Evolutionary conservation across 2,113 vertebrate species (phyloP).

Genomic region (Oryzias woworae): DNA sequence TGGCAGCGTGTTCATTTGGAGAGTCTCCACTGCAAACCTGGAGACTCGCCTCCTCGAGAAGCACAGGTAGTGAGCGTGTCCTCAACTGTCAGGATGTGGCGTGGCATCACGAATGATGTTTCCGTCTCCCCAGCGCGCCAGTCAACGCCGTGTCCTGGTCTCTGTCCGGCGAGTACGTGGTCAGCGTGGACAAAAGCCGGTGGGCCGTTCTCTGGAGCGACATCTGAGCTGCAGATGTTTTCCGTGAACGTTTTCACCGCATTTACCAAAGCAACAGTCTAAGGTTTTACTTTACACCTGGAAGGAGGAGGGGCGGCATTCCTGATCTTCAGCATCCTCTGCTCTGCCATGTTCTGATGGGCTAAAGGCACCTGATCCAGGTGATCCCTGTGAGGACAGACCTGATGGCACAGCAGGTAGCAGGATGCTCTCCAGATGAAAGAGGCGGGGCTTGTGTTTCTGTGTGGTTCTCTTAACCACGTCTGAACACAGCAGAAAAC

Average conservation of each 20-base stretch:
- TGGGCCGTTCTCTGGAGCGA: slow-evolving; percentile 84
- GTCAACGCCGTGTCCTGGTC: slow-evolving; percentile 87
- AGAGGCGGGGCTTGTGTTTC: too few relatives aligned
- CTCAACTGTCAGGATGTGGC: not conserved
- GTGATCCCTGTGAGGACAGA: too few relatives aligned
- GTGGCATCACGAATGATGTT: not conserved
- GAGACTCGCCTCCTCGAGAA: slow-evolving; percentile 76
- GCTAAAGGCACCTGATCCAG: too few relatives aligned
- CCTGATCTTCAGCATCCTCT: too few relatives aligned
- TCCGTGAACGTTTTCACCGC: not conserved
- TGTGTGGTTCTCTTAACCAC: too few relatives aligned
- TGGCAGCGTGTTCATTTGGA: slow-evolving; percentile 86
- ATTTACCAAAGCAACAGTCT: too few relatives aligned
- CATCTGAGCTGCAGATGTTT: slow-evolving; percentile 56
- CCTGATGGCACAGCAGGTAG: too few relatives aligned
- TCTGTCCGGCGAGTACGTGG: slow-evolving; percentile 77
- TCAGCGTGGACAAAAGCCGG: slow-evolving; percentile 83
- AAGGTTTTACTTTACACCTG: too few relatives aligned
- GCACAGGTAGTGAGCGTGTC: slow-evolving; percentile 76
- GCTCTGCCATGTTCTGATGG: too few relatives aligned
- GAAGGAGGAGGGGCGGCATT: too few relatives aligned
- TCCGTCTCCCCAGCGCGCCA: slow-evolving; percentile 66
- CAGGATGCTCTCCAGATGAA: too few relatives aligned
- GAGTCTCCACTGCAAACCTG: slow-evolving; percentile 74
- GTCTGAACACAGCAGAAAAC: too few relatives aligned